These are phyloP conservation scores for Podarcis raffonei DNA, from an alignment of 2,113 vertebrate genomes.

Conservation along the genomic window DNA sequence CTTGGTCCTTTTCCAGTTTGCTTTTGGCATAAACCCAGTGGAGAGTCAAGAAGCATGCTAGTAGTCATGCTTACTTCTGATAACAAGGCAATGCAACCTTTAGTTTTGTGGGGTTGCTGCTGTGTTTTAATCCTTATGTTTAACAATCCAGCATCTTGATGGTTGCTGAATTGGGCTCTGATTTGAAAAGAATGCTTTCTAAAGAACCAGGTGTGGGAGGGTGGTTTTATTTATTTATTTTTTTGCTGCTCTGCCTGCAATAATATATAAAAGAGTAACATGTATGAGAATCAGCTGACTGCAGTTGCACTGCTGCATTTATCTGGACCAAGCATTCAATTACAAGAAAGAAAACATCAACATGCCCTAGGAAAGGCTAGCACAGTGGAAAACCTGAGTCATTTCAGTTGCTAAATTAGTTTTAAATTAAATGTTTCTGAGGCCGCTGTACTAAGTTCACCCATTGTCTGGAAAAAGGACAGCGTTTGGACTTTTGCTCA, in stretches of 20 bases:
- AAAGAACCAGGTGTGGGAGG: background rate
- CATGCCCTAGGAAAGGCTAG: background rate
- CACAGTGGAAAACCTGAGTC: background rate
- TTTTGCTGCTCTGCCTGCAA: background rate
- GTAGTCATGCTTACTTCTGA: background rate
- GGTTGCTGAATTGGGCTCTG: background rate
- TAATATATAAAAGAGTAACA: background rate
- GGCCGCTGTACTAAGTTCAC: background rate
- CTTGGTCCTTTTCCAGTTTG: background rate
- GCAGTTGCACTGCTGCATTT: background rate
- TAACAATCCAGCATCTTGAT: background rate
- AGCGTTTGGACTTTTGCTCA: background rate
- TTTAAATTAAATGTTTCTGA: background rate
- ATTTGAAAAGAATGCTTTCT: background rate
- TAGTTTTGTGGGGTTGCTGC: background rate
- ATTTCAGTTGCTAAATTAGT: background rate
- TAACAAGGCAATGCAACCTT: background rate
- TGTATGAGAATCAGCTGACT: background rate
- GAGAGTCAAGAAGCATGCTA: background rate
- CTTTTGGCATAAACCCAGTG: background rate
- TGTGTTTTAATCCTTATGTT: no score
- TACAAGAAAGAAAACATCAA: background rate
- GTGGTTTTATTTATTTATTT: no score
- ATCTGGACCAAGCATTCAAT: background rate
- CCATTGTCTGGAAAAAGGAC: background rate